Evolutionary conservation across 2,797 vertebrate species (phyloP).

Genomic region (Masticophis lateralis): DNA sequence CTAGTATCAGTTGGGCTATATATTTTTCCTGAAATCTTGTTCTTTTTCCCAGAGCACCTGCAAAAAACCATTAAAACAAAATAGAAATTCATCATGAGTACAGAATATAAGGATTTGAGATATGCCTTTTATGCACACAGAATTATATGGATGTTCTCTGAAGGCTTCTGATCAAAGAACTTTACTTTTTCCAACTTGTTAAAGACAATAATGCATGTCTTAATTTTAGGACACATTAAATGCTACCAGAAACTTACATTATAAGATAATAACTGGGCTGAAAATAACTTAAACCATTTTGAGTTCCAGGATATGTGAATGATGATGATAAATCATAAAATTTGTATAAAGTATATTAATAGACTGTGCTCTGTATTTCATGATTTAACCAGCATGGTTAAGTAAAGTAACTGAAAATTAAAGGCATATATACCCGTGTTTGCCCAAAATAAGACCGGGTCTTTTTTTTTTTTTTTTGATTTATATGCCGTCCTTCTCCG

Average conservation of each 20-base stretch:
- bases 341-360: not conserved
- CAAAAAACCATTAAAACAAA: slow-evolving; percentile 5
- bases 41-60: slow-evolving; percentile 92
- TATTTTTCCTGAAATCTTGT: slow-evolving; percentile 93
- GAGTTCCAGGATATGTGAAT: not conserved
- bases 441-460: no score
- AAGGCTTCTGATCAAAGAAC: not conserved
- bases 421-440: not conserved
- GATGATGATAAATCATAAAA: not conserved
- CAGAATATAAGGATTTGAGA: not conserved
- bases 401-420: not conserved
- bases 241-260: not conserved
- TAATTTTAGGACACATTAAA: not conserved
- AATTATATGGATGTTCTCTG: not conserved
- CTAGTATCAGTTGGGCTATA: slow-evolving; percentile 89
- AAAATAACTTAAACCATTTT: not conserved
- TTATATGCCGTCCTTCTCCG: no score
- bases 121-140: not conserved
- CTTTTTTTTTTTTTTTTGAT: no score
- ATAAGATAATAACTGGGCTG: not conserved
- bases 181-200: not conserved
- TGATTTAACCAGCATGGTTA: not conserved
- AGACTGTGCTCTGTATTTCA: not conserved
- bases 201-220: not conserved
- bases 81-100: not conserved